Conservation (phyloP, 2,113 vertebrate species). For the Boulengeromyrus knoepffleri region DNA sequence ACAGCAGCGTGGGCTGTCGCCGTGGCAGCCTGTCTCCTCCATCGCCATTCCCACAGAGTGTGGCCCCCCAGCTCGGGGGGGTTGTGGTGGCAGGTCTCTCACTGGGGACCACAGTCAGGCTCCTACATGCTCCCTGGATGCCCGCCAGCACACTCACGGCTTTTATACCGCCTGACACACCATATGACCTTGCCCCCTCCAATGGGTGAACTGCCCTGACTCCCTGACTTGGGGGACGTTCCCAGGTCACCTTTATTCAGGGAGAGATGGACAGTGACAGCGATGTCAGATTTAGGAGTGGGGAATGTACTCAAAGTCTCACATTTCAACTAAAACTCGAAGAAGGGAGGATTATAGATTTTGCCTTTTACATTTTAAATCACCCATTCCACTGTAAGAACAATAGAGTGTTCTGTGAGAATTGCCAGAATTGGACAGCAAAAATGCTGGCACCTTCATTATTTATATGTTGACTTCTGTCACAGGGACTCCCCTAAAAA, state of each 20-base stretch:
- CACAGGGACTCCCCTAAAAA: neutral
- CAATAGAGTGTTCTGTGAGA: neutral
- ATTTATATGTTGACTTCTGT: neutral
- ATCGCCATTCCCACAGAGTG: constrained; percentile 15
- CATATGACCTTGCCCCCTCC: constrained; percentile 24
- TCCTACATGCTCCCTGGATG: neutral
- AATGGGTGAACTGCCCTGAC: constrained; percentile 31
- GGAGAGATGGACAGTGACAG: neutral
- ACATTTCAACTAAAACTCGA: neutral
- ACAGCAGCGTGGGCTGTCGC: constrained; percentile 18
- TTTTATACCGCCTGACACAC: constrained; percentile 22
- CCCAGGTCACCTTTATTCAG: constrained; percentile 28
- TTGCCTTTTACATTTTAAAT: neutral
- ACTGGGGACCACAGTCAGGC: neutral
- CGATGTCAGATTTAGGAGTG: neutral
- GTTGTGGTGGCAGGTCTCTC: neutral
- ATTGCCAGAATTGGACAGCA: neutral
- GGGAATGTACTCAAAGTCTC: neutral
- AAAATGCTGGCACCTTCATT: neutral
- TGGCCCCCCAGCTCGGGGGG: neutral
- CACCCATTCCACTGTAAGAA: neutral
- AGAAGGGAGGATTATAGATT: neutral
- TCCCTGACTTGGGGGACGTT: constrained; percentile 18
- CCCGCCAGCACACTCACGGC: neutral
- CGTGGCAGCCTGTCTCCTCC: constrained; percentile 27